These are phyloP conservation scores for Dorcus hopei DNA, from an alignment of 2,888 invertebrate genomes.

Conservation along the genomic window DNA sequence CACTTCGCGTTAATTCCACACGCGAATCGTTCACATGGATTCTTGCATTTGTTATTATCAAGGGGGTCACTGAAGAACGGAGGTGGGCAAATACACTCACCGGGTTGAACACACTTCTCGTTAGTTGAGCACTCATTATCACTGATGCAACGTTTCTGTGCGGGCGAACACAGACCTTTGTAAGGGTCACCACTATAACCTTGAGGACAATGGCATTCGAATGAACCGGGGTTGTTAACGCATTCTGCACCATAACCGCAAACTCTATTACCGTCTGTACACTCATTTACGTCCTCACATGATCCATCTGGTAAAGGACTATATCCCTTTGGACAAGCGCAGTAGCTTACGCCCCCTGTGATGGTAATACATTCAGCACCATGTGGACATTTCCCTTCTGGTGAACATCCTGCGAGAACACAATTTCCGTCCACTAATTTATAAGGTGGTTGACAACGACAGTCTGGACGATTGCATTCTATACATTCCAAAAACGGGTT, in stretches of 20 bases:
- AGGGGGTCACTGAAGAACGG: slow-evolving; percentile 82
- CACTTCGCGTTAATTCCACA: slow-evolving; percentile 90
- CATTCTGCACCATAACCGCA: slow-evolving; percentile 89
- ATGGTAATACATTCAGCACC: slow-evolving; percentile 90
- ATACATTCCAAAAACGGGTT: slow-evolving; percentile 73
- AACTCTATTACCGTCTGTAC: slow-evolving; percentile 67
- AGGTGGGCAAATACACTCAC: slow-evolving; percentile 87
- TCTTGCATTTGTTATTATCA: slow-evolving; percentile 85
- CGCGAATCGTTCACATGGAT: slow-evolving; percentile 85
- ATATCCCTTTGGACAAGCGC: slow-evolving; percentile 87
- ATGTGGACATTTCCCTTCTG: slow-evolving; percentile 75
- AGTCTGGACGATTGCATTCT: slow-evolving; percentile 77
- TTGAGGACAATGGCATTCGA: slow-evolving; percentile 75
- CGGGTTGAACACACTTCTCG: slow-evolving; percentile 88
- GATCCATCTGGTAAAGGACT: slow-evolving; percentile 70
- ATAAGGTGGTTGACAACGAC: slow-evolving; percentile 85
- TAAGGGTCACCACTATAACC: slow-evolving; percentile 81
- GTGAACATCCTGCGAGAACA: slow-evolving; percentile 78
- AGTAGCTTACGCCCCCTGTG: slow-evolving; percentile 86
- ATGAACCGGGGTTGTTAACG: slow-evolving; percentile 73
- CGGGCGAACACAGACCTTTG: slow-evolving; percentile 77
- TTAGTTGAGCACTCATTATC: slow-evolving; percentile 82
- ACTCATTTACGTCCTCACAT: slow-evolving; percentile 85
- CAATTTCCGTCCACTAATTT: slow-evolving; percentile 81
- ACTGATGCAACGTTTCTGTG: slow-evolving; percentile 76